A percentile compares a stretch with the other conserved stretches of the same genome.
These are phyloP conservation scores for Mesoligia furuncula DNA, from an alignment of 2,888 invertebrate species.

Conservation along the genomic window DNA sequence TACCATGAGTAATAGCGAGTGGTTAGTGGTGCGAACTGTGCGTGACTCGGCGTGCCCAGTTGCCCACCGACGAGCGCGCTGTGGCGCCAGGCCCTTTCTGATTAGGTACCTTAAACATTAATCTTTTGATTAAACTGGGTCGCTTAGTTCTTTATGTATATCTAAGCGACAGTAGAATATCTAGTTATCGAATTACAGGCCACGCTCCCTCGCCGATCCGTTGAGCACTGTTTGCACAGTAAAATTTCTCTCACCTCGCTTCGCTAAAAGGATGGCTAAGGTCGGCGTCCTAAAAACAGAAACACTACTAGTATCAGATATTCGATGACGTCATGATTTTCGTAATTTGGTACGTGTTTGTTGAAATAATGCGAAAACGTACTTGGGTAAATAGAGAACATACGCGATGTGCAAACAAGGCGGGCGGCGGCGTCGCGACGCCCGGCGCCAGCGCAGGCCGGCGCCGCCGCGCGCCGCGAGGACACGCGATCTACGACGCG, in stretches of 20 bases:
- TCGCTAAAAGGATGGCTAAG: conserved; percentile 57
- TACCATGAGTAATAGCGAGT: conserved; percentile 80
- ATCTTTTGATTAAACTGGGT: conserved; percentile 78
- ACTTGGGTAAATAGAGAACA: conserved; percentile 86
- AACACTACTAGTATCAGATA: conserved; percentile 61
- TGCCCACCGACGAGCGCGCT: conserved; percentile 60
- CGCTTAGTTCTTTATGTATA: conserved; percentile 73
- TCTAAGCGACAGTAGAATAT: conserved; percentile 75
- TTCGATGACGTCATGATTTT: conserved; percentile 73
- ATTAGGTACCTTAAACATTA: conserved; percentile 84
- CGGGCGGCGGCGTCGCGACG: conserved; percentile 81
- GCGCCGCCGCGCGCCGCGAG: conserved; percentile 74
- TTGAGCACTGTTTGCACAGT: conserved; percentile 31
- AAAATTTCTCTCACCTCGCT: conserved; percentile 44
- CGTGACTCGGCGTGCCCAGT: conserved; percentile 74
- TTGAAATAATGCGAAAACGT: conserved; percentile 82
- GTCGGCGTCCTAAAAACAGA: conserved; percentile 57
- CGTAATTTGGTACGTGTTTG: conserved; percentile 79
- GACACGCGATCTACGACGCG: conserved; percentile 72
- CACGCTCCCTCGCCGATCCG: conserved; percentile 21
- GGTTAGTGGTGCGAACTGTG: conserved; percentile 78
- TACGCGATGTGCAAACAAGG: conserved; percentile 84
- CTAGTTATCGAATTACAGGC: conserved; percentile 58
- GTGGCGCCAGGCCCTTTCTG: conserved; percentile 79
- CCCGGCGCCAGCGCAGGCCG: conserved; percentile 74